Evolutionary conservation across 1,140 invertebrate genomes (phyloP).

Genomic region (Dendrolimus punctatus): DNA sequence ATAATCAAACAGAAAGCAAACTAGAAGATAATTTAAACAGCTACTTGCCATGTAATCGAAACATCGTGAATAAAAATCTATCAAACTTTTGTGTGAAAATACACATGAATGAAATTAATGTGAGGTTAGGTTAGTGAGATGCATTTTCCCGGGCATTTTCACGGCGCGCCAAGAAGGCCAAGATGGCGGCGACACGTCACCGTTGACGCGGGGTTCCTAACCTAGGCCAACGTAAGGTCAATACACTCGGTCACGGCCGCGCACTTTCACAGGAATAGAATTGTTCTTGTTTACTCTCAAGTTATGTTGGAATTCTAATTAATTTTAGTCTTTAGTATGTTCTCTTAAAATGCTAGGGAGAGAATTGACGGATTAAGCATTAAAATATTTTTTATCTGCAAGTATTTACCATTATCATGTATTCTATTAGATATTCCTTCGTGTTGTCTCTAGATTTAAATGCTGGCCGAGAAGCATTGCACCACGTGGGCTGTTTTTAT

Average conservation of each 20-base stretch:
- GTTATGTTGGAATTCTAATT: constrained; percentile 37
- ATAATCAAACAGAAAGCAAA: too few relatives aligned
- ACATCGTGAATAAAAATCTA: too few relatives aligned
- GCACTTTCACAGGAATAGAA: constrained; percentile 52
- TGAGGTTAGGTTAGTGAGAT: not conserved
- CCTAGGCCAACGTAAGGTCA: constrained; percentile 66
- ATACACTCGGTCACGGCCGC: constrained; percentile 61
- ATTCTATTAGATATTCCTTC: too few relatives aligned
- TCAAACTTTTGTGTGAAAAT: too few relatives aligned
- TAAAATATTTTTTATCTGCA: too few relatives aligned
- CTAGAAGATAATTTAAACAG: too few relatives aligned
- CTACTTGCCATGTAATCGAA: too few relatives aligned
- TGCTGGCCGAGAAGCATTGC: too few relatives aligned
- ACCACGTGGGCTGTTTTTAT: too few relatives aligned
- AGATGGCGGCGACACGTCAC: constrained; percentile 39
- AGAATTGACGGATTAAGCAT: constrained; percentile 1
- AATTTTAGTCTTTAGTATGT: constrained; percentile 1
- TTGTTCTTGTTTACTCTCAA: constrained; percentile 43
- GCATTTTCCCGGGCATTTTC: constrained; percentile 18
- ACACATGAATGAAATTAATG: too few relatives aligned
- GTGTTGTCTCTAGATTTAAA: too few relatives aligned
- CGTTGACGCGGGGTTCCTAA: constrained; percentile 32
- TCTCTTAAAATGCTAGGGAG: constrained; percentile 4
- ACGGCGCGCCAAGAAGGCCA: constrained; percentile 4
- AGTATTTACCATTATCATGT: too few relatives aligned